Base-by-base conservation (phyloP, 2,113 vertebrate genomes). In the Boulengeromyrus knoepffleri region DNA sequence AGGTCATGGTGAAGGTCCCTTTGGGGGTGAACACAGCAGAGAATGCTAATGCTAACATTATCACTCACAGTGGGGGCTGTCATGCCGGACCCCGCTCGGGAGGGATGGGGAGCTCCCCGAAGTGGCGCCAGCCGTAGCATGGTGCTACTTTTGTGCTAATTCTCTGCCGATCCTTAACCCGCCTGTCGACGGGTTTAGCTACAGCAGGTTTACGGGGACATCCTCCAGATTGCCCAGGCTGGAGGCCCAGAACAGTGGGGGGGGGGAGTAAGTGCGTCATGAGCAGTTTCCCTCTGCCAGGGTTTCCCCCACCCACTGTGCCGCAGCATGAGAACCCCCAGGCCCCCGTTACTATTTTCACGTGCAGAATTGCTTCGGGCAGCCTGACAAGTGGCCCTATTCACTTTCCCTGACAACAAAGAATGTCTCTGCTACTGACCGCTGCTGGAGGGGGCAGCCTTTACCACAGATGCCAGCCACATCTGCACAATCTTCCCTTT, bases 131-230 rank as follows among this genome's bases (percentile, higher is more conserved):
- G 31, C 70, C 15, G 36, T 39, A 39, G 9, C 46, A 70, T 46
- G 53, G 90, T 27, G 3, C 36, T 27, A 39, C 89, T 53, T 89
- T 39, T 85, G 56, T 21, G 74, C 90, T 85, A 46, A 74, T 31
- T 42, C 80, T 56, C 31, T 85, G 12, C 66, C 24, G 6, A 88
- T 49, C 88, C 83, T 88, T 90, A 46, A 89, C 85, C 89, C 24
- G 39, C 10, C 70, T 58, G 89, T 45, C 50, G 90, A 77, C 74
- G 88, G 88, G 27, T 21, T 91, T 92, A 90, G 42, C 77, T 90
- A 27, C 66, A 53, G 62, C 31, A 92, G 89, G 90, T 42, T 92
- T 92, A 92, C 88, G 13, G 47, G 53, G 89, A 88, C 80, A 92
- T 91, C 52, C 90, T 90, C 74, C 70, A 88, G 91, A 92, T 88